phyloP scores from a whole-genome alignment of 2,797 vertebrate genomes.

The Natrix natrix region DNA sequence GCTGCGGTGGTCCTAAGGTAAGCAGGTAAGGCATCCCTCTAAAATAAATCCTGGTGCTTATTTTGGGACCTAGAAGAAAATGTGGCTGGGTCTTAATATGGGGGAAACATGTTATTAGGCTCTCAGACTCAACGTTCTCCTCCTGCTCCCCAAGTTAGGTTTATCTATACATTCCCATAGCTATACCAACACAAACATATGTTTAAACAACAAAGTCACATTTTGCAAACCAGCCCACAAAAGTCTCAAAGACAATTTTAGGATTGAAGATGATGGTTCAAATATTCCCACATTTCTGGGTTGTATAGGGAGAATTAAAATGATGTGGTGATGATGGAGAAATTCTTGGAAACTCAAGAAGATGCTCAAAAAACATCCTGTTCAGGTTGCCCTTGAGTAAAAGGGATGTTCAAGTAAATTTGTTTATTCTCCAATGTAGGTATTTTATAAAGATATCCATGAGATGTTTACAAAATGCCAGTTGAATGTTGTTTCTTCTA shows the following conservation, averaged over 20 bases:
- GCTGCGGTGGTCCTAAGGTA: too few relatives aligned
- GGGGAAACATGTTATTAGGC: too few relatives aligned
- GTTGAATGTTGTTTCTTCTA: not conserved
- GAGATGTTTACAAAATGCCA: not conserved
- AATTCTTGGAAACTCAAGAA: not conserved
- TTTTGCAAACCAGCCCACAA: not conserved
- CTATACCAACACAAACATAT: not conserved
- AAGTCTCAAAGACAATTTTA: not conserved
- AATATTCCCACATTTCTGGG: not conserved
- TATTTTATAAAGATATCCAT: not conserved
- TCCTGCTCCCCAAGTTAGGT: not conserved
- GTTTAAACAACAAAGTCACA: not conserved
- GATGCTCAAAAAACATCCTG: not conserved
- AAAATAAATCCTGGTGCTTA: too few relatives aligned
- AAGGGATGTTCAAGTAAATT: not conserved
- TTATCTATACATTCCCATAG: not conserved
- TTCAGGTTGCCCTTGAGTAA: not conserved
- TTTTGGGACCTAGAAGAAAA: too few relatives aligned
- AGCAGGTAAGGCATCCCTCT: too few relatives aligned
- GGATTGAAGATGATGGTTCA: not conserved
- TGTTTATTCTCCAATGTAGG: not conserved
- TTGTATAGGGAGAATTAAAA: not conserved
- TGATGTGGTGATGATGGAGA: not conserved
- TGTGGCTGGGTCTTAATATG: too few relatives aligned
- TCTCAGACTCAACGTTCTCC: not conserved